Percentiles rank a stretch among this genome's conserved stretches.
These are phyloP conservation scores for Lycodopsis pacificus DNA, from an alignment of 2,797 vertebrate genomes.

Conservation along the genomic window DNA sequence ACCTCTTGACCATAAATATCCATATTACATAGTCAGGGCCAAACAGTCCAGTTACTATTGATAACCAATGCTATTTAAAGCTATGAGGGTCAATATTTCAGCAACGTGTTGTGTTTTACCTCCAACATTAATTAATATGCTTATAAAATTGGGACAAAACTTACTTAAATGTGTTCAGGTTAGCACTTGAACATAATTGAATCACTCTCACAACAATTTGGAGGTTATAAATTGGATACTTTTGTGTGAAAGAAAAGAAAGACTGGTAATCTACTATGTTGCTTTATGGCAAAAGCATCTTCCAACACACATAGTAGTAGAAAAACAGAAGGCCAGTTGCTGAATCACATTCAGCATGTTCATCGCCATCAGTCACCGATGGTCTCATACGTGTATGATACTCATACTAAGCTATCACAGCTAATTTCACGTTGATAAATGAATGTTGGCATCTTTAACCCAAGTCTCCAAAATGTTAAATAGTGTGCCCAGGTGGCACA, in stretches of 20 bases:
- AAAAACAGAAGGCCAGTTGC: neutral
- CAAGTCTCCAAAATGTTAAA: conserved; percentile 20
- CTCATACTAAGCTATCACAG: conserved; percentile 20
- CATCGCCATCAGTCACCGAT: neutral
- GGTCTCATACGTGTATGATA: conserved; percentile 4
- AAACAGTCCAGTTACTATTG: neutral
- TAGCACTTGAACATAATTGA: neutral
- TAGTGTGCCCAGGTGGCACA: neutral
- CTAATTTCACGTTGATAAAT: conserved; percentile 30
- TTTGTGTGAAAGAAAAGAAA: conserved; percentile 1
- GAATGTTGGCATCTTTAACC: conserved; percentile 22
- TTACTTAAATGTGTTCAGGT: neutral
- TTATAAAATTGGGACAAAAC: neutral
- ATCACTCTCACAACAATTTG: neutral
- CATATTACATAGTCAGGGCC: neutral
- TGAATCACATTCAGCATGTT: conserved; percentile 7
- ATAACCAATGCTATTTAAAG: neutral
- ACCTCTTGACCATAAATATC: neutral
- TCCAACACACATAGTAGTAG: neutral
- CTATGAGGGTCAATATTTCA: neutral
- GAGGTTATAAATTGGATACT: neutral
- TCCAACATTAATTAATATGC: neutral
- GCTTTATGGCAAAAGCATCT: neutral
- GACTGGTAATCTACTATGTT: neutral
- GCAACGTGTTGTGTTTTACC: neutral